A percentile compares a stretch with the other conserved stretches of the same genome.
Evolutionary conservation across 2,888 invertebrate genomes (phyloP).

Genomic region (Allygus modestus): DNA sequence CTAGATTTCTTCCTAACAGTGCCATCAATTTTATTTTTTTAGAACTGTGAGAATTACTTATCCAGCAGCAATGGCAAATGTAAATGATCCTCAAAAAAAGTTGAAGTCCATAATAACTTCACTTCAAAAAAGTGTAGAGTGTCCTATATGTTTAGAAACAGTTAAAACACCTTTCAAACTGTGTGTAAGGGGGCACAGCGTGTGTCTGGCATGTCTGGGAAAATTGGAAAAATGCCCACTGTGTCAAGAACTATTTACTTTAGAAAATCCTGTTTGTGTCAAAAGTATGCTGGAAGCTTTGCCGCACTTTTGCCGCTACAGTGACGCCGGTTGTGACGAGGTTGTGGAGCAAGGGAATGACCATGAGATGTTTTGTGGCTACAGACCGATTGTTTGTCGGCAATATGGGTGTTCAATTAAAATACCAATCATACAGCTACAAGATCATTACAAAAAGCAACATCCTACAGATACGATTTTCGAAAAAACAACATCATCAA

Average conservation of each 20-base stretch:
- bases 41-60: too few relatives aligned
- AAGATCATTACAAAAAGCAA: neutral
- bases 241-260: neutral
- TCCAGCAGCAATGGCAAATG: slow-evolving; percentile 12
- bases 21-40: too few relatives aligned
- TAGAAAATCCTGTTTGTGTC: slow-evolving; percentile 6
- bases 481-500: neutral
- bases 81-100: neutral
- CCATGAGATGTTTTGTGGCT: slow-evolving; percentile 12
- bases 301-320: neutral
- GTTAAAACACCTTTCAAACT: neutral
- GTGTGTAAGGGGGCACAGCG: neutral
- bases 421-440: neutral
- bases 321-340: slow-evolving; percentile 12
- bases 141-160: slow-evolving; percentile 1
- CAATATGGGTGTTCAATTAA: neutral
- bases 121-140: slow-evolving; percentile 9
- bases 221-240: neutral
- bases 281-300: slow-evolving; percentile 28
- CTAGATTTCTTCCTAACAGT: too few relatives aligned
- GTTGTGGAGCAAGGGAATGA: neutral
- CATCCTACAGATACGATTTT: neutral
- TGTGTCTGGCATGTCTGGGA: neutral
- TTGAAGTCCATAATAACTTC: neutral
- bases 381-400: neutral